Evolutionary conservation across 2,888 invertebrate species (phyloP), one percentile per base, ranked within the genome.

Genomic region (Phasia obesa): DNA sequence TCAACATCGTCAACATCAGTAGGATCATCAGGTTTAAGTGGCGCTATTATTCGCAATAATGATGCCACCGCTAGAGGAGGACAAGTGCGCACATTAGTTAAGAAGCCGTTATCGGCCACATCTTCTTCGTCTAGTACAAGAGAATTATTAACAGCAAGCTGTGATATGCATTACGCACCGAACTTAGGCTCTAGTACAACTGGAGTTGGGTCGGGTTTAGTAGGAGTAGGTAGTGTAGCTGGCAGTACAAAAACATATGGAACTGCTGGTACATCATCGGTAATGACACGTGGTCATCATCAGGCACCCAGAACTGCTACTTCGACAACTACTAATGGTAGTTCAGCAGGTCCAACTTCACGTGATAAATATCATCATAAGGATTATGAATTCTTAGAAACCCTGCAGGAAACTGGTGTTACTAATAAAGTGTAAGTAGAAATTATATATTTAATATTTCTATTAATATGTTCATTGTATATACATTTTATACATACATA

Each of bases 361-460:
- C 87, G 87, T 71, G 86, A 89, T 84, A 90, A 89, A 86, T 90
- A 90, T 51, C 85, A 86, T 84, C 86, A 87, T 84, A 90, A 90
- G 86, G 90, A 90, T 49, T 85, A 89, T 83, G 90, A 90, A 80
- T 91, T 88, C 81, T 87, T 90, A 84, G 91, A 90, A 86, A 87
- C 91, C 23, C 86, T 91, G 62, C 89, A 90, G 69, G 91, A 91
- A 85, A 90, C 90, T 65, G 91, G 91, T 25, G 91, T 91, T n/a
- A 91, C 90, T 73, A 91, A 91, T 75, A 90, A 91, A 88, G 91
- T 91, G 91, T 91, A 88, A 88, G 89, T 84, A 2, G n/a, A n/a
- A n/a, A n/a, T n/a, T n/a, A n/a, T n/a, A n/a, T n/a, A n/a, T n/a
- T n/a, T n/a, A n/a, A n/a, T n/a, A n/a, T n/a, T n/a, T n/a, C n/a